Evolutionary conservation across 2,797 vertebrate genomes (phyloP).

Genomic region (Balearica regulorum): DNA sequence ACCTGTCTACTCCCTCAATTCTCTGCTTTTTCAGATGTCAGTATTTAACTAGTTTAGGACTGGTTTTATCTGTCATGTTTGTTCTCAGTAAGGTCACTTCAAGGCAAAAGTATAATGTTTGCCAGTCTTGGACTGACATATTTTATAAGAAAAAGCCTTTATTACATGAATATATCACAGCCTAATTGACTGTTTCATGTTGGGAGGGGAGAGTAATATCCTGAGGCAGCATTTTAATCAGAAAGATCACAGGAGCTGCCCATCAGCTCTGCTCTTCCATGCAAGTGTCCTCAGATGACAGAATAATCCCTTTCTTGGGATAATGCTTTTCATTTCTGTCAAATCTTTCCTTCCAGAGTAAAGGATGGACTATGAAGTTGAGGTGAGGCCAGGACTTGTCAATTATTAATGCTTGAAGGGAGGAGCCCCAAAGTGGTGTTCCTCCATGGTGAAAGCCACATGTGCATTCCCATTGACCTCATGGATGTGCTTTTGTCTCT

Average conservation of each 20-base stretch:
- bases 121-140: neutral
- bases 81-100: conserved; percentile 9
- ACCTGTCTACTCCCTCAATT: neutral
- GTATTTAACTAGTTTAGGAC: neutral
- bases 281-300: conserved; percentile 9
- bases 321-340: neutral
- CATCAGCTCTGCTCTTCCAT: neutral
- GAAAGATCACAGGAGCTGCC: neutral
- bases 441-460: neutral
- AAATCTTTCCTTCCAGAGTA: neutral
- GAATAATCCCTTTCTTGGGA: conserved; percentile 17
- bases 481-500: neutral
- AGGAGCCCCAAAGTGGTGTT: neutral
- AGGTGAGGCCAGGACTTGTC: neutral
- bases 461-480: neutral
- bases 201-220: neutral
- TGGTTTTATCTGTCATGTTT: conserved; percentile 19
- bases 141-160: conserved; percentile 31
- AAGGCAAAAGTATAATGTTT: neutral
- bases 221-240: conserved; percentile 49
- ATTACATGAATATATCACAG: conserved; percentile 13
- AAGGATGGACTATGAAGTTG: neutral
- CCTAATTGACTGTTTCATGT: conserved; percentile 39
- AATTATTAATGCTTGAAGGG: neutral
- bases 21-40: neutral